Conservation (phyloP, 2,888 invertebrate species). For the Piscicola geometra region DNA sequence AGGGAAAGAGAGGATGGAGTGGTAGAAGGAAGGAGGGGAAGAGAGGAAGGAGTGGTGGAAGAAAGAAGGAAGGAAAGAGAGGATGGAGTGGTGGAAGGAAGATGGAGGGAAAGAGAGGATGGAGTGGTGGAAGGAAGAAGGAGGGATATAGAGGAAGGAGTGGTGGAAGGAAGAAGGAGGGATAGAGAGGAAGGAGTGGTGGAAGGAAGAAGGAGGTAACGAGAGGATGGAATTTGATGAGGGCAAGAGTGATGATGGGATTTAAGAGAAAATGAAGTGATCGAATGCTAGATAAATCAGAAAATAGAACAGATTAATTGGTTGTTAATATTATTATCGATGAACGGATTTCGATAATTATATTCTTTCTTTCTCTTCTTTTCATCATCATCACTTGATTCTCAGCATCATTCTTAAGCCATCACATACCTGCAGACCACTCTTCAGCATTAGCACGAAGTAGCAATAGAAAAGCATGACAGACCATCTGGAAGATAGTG, state of each 20-base stretch:
- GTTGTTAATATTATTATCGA: background rate
- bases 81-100: no score
- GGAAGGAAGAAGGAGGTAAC: no score
- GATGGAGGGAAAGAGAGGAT: no score
- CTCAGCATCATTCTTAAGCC: background rate
- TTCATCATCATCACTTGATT: slow-evolving; percentile 11
- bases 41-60: background rate
- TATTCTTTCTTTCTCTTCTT: background rate
- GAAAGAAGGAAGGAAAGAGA: no score
- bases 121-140: no score
- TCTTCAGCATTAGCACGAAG: slow-evolving; percentile 78
- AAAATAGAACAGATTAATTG: background rate
- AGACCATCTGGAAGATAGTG: slow-evolving; percentile 67
- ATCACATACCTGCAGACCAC: slow-evolving; percentile 64
- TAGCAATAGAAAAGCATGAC: slow-evolving; percentile 83
- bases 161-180: no score
- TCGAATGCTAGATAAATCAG: background rate
- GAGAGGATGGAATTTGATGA: background rate
- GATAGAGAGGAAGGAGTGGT: no score
- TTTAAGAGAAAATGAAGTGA: background rate
- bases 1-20: no score
- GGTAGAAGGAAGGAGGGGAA: background rate
- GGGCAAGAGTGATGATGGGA: background rate
- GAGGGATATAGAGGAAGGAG: no score
- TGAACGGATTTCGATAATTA: background rate